Percentiles rank a stretch among this genome's conserved stretches.
phyloP scores from a whole-genome alignment of 2,797 vertebrate species.

The Fistularia tabacaria region DNA sequence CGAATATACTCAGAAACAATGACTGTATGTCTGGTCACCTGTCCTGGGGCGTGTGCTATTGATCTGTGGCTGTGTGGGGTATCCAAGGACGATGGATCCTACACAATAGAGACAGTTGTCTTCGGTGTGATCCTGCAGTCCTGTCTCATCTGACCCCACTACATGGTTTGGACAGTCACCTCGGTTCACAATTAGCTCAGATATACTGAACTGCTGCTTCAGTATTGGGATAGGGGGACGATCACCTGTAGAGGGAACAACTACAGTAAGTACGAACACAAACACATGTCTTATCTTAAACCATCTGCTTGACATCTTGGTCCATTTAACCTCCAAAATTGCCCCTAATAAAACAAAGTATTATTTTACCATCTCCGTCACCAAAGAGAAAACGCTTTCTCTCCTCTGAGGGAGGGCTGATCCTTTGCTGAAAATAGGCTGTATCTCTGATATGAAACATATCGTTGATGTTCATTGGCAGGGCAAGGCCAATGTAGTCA shows the following conservation, averaged over 20 bases:
- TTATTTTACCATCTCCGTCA: constrained; percentile 82
- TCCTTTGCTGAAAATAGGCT: constrained; percentile 94
- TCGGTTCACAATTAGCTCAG: constrained; percentile 92
- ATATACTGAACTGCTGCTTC: constrained; percentile 94
- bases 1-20: no score
- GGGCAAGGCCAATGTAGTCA: constrained; percentile 94
- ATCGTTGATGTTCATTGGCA: constrained; percentile 92
- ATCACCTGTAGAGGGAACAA: constrained; percentile 63
- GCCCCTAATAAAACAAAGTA: background rate
- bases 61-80: constrained; percentile 80
- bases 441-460: constrained; percentile 96
- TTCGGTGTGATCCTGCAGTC: constrained; percentile 93
- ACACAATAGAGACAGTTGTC: constrained; percentile 98
- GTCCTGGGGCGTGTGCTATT: constrained; percentile 82
- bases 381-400: constrained; percentile 80
- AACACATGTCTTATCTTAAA: background rate
- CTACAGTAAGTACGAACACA: background rate
- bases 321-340: background rate
- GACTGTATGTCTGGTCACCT: constrained; percentile 66
- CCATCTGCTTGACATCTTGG: background rate
- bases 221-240: constrained; percentile 80
- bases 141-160: constrained; percentile 89
- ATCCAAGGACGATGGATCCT: constrained; percentile 85
- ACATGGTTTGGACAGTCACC: constrained; percentile 84
- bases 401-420: constrained; percentile 85